A percentile compares a stretch with the other conserved stretches of the same genome.
Evolutionary conservation across 2,888 invertebrate genomes (phyloP).

Genomic region (Carpatolechia fugitivella): DNA sequence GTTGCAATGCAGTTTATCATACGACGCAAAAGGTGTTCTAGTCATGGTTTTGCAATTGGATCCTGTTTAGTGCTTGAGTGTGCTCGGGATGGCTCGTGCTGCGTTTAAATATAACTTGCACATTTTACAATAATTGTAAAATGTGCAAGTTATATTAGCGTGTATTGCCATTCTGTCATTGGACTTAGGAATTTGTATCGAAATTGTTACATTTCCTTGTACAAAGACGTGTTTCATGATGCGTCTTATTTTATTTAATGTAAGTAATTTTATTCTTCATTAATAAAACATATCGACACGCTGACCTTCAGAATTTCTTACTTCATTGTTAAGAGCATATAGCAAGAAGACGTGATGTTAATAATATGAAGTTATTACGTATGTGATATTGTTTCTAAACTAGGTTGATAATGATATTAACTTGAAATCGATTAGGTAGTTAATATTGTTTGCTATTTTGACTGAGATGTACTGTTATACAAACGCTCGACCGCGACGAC

Average conservation of each 20-base stretch:
- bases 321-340: no score
- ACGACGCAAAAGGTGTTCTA: conserved; percentile 11
- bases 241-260: background rate
- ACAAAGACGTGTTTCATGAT: no score
- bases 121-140: background rate
- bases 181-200: background rate
- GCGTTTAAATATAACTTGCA: conserved; percentile 26
- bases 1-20: background rate
- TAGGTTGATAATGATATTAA: no score
- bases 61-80: conserved; percentile 34
- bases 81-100: conserved; percentile 36
- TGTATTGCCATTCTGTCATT: no score
- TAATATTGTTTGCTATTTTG: no score
- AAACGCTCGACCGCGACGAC: background rate
- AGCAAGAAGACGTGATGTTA: no score
- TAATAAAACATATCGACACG: conserved; percentile 34
- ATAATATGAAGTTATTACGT: no score
- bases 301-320: conserved; percentile 15
- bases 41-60: conserved; percentile 32
- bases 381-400: no score
- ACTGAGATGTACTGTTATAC: background rate
- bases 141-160: conserved; percentile 31
- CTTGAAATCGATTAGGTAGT: no score
- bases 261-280: conserved; percentile 31
- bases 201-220: no score